Evolutionary conservation across 2,888 invertebrate genomes (phyloP).

Genomic region (Drosophila ustulata): DNA sequence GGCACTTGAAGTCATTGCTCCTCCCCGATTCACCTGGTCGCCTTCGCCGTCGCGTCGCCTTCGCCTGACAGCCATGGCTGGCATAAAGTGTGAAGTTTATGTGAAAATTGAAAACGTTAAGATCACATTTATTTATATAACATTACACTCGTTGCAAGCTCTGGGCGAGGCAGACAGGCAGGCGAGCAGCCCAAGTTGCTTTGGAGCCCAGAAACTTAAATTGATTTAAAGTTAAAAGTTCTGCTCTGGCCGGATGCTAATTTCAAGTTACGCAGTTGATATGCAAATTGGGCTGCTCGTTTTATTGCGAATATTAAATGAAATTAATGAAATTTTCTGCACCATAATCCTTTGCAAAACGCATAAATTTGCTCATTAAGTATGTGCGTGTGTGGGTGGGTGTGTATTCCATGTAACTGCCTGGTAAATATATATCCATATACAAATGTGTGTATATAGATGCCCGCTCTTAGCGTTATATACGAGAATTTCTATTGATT

Average conservation of each 20-base stretch:
- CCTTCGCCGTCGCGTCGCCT: not conserved
- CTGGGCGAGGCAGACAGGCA: conserved; percentile 51
- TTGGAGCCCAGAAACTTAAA: conserved; percentile 47
- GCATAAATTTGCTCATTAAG: conserved; percentile 81
- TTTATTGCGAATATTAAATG: conserved; percentile 81
- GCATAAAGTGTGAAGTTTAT: conserved; percentile 10
- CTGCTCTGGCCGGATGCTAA: conserved; percentile 9
- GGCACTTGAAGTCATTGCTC: conserved; percentile 45
- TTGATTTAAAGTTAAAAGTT: conserved; percentile 67
- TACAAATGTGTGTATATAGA: conserved; percentile 20
- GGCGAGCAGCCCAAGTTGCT: not conserved
- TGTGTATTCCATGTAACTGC: conserved; percentile 44
- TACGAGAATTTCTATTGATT: conserved; percentile 66
- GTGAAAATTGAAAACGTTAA: not conserved
- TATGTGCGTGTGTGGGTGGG: conserved; percentile 34
- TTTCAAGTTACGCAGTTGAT: conserved; percentile 46
- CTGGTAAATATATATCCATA: conserved; percentile 22
- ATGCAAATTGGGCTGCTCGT: conserved; percentile 70
- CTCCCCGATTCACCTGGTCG: not conserved
- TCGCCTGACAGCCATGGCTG: conserved; percentile 5
- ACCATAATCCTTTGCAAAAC: conserved; percentile 79
- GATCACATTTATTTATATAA: conserved; percentile 13
- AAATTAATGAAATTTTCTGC: conserved; percentile 82
- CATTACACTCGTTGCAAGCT: conserved; percentile 5
- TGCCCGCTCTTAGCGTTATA: conserved; percentile 34